Evolutionary conservation across 2,888 invertebrate species (phyloP).

Genomic region (Subacronicta megacephala): DNA sequence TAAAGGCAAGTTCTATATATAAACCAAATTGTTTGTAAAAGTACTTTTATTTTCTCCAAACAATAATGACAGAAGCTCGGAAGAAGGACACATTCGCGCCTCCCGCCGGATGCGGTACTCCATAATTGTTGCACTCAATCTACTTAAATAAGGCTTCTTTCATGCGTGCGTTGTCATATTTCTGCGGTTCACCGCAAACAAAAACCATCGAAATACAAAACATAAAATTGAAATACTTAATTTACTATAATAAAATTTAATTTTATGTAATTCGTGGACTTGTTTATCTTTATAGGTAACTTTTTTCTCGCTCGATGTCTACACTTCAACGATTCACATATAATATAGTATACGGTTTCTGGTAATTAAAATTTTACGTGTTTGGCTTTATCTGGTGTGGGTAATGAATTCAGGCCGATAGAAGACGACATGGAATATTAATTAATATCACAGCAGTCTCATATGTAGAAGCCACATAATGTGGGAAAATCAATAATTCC

Average conservation of each 20-base stretch:
- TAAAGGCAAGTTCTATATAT: no score
- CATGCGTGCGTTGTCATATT: conserved; percentile 61
- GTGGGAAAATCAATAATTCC: conserved; percentile 40
- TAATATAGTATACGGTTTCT: conserved; percentile 6
- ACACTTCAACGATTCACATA: conserved; percentile 2
- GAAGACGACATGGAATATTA: conserved; percentile 23
- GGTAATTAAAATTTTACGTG: conserved; percentile 27
- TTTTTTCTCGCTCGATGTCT: conserved; percentile 1
- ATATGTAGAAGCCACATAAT: conserved; percentile 9
- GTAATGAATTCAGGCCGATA: conserved; percentile 25
- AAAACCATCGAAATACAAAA: conserved; percentile 22
- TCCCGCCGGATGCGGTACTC: conserved; percentile 80
- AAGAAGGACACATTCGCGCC: conserved; percentile 75
- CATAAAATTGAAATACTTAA: conserved; percentile 21
- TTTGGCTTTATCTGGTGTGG: conserved; percentile 18
- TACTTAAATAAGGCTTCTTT: conserved; percentile 67
- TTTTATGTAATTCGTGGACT: conserved; percentile 19
- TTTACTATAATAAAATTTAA: conserved; percentile 19
- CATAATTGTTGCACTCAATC: conserved; percentile 72
- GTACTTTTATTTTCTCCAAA: conserved; percentile 41
- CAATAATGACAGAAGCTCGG: conserved; percentile 39
- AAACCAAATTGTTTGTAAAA: conserved; percentile 26
- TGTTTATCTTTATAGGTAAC: conserved; percentile 18
- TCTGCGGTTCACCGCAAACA: conserved; percentile 50
- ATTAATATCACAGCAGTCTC: conserved; percentile 12